These are phyloP conservation scores for Drosophila novamexicana DNA, from an alignment of 1,140 invertebrate genomes.

Conservation along the genomic window DNA sequence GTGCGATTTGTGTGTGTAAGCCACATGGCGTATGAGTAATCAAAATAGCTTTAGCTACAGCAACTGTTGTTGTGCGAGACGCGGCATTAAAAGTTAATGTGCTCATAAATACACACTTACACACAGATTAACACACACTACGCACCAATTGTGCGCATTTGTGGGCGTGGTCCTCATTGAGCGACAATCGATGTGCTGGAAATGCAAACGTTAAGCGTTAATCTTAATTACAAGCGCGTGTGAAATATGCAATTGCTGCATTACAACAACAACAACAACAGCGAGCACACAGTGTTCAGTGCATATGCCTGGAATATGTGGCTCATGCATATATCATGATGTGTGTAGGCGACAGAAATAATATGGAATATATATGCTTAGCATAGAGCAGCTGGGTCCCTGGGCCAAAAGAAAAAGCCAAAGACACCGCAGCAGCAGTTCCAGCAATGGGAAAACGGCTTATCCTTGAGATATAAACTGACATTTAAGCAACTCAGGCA, in stretches of 20 bases:
- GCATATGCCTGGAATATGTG: constrained; percentile 24
- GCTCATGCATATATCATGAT: constrained; percentile 50
- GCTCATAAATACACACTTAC: constrained; percentile 24
- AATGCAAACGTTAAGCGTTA: constrained; percentile 27
- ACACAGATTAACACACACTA: background rate
- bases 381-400: constrained; percentile 18
- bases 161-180: constrained; percentile 10
- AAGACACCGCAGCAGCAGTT: constrained; percentile 40
- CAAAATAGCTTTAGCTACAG: constrained; percentile 33
- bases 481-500: constrained; percentile 80
- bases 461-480: constrained; percentile 82
- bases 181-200: constrained; percentile 14
- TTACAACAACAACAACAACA: constrained; percentile 3
- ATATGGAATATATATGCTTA: constrained; percentile 13
- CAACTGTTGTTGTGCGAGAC: constrained; percentile 17
- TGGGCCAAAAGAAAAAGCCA: constrained; percentile 39
- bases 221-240: constrained; percentile 34
- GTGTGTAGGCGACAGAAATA: constrained; percentile 52
- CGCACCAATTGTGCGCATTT: constrained; percentile 16
- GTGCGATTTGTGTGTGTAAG: constrained; percentile 35
- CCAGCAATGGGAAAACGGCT: constrained; percentile 76
- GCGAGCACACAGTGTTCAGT: constrained; percentile 14
- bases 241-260: constrained; percentile 29
- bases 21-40: constrained; percentile 58
- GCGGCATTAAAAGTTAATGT: constrained; percentile 55